Evolutionary conservation across 2,113 vertebrate genomes (phyloP), one percentile per base, ranked within the genome.

Genomic region (Acinonyx jubatus): DNA sequence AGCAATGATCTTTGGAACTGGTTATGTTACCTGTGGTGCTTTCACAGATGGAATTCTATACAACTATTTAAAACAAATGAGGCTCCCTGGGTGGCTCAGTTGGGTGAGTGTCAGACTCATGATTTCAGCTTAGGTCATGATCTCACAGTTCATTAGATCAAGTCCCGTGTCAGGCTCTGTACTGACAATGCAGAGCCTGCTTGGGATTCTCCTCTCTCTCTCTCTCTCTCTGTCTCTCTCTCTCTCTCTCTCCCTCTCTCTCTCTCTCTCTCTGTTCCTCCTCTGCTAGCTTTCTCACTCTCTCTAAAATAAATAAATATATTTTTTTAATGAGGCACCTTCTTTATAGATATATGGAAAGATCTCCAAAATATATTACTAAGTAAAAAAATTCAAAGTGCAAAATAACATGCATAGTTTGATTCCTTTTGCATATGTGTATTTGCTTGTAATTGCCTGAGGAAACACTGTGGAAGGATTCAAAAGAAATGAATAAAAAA

Each of bases 371-470:
- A 91, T 81, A 69, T 69, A 80, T 78, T 69, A 80, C 73, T 29
- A 31, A 65, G 7, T 66, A 61, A 89, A 86, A 74, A 63, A n/a
- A 74, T 71, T 48, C 25, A 57, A 66, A 7, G 7, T 31, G 65
- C 45, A 63, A 79, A 96, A 88, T 52, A 93, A 61, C n/a, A 78
- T 13, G 29, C 19, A 74, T 12, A 25, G 25, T 63, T 50, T 83
- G 12, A 18, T 73, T 91, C 38, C 45, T 93, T 94, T 93, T 88
- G 19, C 52, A 50, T 90, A 38, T 41, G 13, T 83, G 7, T 16
- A 83, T 78, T 89, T 96, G 29, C n/a, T 96, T 95, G 29, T 45
- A 92, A 69, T 82, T 92, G 41, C n/a, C 48, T 76, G 86, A 91
- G 76, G n/a, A 82, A 96, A 91, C 7, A 80, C 52, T n/a, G 74